A percentile compares a stretch with the other conserved stretches of the same genome.
Conservation (phyloP, 2,113 vertebrate species). For the Python bivittatus region DNA sequence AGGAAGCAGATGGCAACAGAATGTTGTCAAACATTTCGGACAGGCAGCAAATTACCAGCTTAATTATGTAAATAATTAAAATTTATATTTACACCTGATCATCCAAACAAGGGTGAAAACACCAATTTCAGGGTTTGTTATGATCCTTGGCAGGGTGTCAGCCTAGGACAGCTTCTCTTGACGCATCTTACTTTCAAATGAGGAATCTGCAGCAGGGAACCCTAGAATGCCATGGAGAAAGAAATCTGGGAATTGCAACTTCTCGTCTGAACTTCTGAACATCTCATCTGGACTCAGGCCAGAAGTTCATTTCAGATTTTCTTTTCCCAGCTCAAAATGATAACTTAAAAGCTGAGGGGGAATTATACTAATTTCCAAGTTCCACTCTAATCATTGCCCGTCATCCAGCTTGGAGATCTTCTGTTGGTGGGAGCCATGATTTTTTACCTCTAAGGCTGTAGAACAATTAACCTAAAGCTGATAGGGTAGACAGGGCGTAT, state of each 20-base stretch:
- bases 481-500: background rate
- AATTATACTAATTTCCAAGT: background rate
- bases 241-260: background rate
- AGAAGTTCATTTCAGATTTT: background rate
- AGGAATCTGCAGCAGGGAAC: conserved; percentile 27
- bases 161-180: background rate
- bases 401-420: background rate
- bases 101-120: conserved; percentile 72
- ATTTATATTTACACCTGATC: conserved; percentile 79
- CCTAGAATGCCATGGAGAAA: background rate
- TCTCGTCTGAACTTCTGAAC: background rate
- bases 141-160: conserved; percentile 56
- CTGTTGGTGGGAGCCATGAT: background rate
- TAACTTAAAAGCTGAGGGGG: background rate
- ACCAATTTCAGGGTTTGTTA: conserved; percentile 70
- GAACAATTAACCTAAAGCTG: background rate
- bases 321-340: background rate
- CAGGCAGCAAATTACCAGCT: conserved; percentile 74
- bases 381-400: background rate
- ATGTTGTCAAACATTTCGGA: conserved; percentile 73
- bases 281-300: background rate
- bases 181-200: conserved; percentile 38
- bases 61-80: conserved; percentile 82
- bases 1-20: conserved; percentile 77
- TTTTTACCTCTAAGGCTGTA: background rate